Percentiles rank a stretch among this genome's conserved stretches.
phyloP scores from a whole-genome alignment of 1,140 invertebrate genomes.

The Drosophila teissieri region DNA sequence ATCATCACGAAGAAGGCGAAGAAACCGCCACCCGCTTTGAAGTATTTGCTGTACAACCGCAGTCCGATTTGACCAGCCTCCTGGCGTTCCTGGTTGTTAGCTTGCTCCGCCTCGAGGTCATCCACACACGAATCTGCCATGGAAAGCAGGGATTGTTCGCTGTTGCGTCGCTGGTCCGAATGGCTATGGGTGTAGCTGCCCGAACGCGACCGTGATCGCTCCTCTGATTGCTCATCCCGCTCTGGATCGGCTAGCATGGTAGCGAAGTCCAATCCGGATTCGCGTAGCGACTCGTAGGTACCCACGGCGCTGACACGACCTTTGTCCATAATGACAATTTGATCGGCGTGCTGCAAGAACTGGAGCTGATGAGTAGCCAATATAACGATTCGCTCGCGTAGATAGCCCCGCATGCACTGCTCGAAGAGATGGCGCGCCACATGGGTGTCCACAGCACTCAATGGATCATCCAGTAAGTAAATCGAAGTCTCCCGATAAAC shows the following conservation, averaged over 20 bases:
- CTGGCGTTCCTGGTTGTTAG: constrained; percentile 86
- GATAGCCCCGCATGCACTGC: constrained; percentile 88
- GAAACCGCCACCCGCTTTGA: constrained; percentile 86
- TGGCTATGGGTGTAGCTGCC: constrained; percentile 61
- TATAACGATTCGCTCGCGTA: constrained; percentile 90
- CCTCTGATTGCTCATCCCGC: constrained; percentile 82
- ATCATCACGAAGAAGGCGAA: constrained; percentile 85
- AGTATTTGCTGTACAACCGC: constrained; percentile 87
- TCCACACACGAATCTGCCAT: constrained; percentile 86
- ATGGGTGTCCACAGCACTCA: constrained; percentile 91
- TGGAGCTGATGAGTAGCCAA: constrained; percentile 94
- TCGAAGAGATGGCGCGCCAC: constrained; percentile 90
- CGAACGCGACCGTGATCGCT: constrained; percentile 61
- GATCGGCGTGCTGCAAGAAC: constrained; percentile 91
- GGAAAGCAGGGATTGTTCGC: constrained; percentile 85
- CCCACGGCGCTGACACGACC: constrained; percentile 87
- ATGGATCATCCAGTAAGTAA: constrained; percentile 93
- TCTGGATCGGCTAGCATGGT: constrained; percentile 86
- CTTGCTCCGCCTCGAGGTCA: constrained; percentile 58
- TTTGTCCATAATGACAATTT: constrained; percentile 88
- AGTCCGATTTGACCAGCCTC: constrained; percentile 86
- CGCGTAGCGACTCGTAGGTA: constrained; percentile 88
- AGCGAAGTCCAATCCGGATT: constrained; percentile 88
- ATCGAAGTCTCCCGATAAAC: constrained; percentile 93
- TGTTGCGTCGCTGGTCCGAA: constrained; percentile 80